These are phyloP conservation scores for Phalacrocorax carbo DNA, from an alignment of 2,113 vertebrate genomes.

Conservation along the genomic window DNA sequence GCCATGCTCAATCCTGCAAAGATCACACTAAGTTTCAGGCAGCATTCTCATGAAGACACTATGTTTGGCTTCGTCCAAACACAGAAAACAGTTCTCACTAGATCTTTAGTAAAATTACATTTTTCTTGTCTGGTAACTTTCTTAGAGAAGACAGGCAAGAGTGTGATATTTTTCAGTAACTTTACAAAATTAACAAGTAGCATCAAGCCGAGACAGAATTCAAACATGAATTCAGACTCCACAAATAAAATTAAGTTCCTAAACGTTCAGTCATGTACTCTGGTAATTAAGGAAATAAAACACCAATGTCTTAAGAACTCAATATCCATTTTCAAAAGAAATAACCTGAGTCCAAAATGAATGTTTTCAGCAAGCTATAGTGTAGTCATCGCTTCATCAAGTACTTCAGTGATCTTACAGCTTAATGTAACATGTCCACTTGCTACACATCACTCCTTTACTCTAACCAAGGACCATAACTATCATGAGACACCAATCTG, in stretches of 20 bases:
- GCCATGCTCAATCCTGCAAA: neutral
- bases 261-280: neutral
- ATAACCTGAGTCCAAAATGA: neutral
- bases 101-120: neutral
- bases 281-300: constrained; percentile 39
- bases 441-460: neutral
- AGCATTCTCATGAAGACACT: neutral
- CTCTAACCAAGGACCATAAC: neutral
- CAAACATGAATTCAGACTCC: constrained; percentile 2
- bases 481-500: neutral
- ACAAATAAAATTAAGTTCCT: constrained; percentile 7
- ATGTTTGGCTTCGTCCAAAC: neutral
- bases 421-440: neutral
- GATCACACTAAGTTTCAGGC: neutral
- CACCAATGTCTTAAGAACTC: neutral
- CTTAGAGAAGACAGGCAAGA: neutral
- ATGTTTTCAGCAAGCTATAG: neutral
- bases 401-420: neutral
- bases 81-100: neutral
- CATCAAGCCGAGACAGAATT: neutral
- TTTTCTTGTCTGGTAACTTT: constrained; percentile 1
- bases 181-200: neutral
- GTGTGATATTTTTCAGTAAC: neutral
- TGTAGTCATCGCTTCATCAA: neutral
- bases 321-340: neutral